These are phyloP conservation scores for Oreochromis mossambicus DNA, from an alignment of 2,797 vertebrate species.

Conservation along the genomic window DNA sequence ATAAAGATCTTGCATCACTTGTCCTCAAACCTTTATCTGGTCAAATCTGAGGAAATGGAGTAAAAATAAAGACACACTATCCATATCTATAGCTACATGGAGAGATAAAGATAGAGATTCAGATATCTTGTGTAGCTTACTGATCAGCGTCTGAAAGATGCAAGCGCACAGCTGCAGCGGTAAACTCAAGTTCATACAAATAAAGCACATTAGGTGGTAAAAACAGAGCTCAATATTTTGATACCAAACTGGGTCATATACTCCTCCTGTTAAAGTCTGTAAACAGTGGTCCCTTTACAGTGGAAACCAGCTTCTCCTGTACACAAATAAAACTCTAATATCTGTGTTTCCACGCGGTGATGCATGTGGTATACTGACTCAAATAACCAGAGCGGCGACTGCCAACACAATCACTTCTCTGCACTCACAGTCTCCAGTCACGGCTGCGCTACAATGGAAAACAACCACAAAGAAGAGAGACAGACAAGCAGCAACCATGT, in stretches of 20 bases:
- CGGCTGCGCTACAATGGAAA: not conserved
- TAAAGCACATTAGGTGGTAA: not conserved
- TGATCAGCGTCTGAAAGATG: not conserved
- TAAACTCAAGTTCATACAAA: not conserved
- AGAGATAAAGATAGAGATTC: not conserved
- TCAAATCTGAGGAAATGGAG: not conserved
- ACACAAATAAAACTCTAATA: not conserved
- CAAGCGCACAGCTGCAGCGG: not conserved
- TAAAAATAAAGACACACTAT: not conserved
- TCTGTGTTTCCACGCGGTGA: not conserved
- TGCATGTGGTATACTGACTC: not conserved
- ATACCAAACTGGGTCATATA: not conserved
- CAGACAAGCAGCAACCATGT: not conserved
- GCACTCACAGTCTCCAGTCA: not conserved
- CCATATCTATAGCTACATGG: not conserved
- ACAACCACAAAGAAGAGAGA: not conserved
- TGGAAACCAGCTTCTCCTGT: not conserved
- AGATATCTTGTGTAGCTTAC: not conserved
- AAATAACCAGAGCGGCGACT: not conserved
- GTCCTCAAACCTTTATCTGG: not conserved
- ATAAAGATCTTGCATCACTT: not conserved
- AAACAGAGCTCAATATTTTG: not conserved
- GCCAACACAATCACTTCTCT: not conserved
- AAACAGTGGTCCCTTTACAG: not conserved
- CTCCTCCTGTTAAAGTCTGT: not conserved